Evolutionary conservation across 1,140 invertebrate species (phyloP).

Genomic region (Ceratina japonica): DNA sequence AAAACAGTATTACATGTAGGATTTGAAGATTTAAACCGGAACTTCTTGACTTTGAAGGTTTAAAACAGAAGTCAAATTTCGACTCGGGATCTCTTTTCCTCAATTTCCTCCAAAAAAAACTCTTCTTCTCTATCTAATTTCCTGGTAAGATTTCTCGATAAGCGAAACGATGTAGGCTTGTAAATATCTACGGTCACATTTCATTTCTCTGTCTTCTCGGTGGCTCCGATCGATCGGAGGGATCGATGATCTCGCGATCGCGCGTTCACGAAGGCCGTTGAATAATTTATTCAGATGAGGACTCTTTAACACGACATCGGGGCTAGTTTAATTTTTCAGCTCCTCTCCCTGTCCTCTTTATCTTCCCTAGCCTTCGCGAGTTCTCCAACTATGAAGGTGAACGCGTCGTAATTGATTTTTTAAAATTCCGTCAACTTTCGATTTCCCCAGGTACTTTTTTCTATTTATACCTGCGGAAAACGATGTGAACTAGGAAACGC

Average conservation of each 20-base stretch:
- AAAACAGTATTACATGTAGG: too few relatives aligned
- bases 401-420: neutral
- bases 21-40: too few relatives aligned
- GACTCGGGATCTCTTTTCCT: constrained; percentile 6
- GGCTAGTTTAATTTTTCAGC: neutral
- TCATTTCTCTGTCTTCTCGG: neutral
- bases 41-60: too few relatives aligned
- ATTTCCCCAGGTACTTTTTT: constrained; percentile 29
- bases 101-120: neutral
- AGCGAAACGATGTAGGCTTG: neutral
- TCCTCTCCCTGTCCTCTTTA: too few relatives aligned
- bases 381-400: neutral
- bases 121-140: neutral
- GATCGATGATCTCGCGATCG: constrained; percentile 34
- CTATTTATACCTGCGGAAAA: too few relatives aligned
- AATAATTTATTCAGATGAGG: constrained; percentile 16
- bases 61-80: too few relatives aligned
- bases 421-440: constrained; percentile 22
- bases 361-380: neutral
- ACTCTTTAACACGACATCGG: neutral
- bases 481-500: neutral
- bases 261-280: constrained; percentile 29
- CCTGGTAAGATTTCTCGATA: neutral
- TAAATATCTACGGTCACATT: neutral
- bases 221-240: neutral